These are phyloP conservation scores for Ameiurus melas DNA, from an alignment of 2,113 vertebrate genomes.

Conservation along the genomic window DNA sequence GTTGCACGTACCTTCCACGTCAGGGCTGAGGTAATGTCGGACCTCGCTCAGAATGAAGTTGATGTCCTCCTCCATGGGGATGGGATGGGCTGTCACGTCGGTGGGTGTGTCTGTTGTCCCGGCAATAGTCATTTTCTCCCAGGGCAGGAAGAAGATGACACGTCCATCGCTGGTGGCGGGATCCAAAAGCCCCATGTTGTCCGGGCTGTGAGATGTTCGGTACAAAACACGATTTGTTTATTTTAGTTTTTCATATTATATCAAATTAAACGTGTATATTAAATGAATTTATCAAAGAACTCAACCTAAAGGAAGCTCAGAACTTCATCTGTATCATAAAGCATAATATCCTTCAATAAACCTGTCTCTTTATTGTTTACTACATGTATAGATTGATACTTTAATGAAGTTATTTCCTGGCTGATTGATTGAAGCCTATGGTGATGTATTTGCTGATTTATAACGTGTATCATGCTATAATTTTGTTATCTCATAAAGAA, in stretches of 20 bases:
- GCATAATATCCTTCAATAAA: neutral
- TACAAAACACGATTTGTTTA: neutral
- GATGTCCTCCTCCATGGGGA: constrained; percentile 83
- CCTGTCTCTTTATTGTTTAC: neutral
- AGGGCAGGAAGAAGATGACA: constrained; percentile 97
- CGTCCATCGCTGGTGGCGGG: constrained; percentile 94
- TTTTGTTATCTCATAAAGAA: neutral
- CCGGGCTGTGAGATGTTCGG: constrained; percentile 75
- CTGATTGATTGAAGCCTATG: neutral
- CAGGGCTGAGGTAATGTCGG: constrained; percentile 88
- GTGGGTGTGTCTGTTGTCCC: constrained; percentile 95
- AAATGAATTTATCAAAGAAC: neutral
- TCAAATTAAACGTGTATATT: neutral
- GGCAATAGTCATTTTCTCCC: constrained; percentile 98
- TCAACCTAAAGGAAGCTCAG: neutral
- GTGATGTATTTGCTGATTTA: neutral
- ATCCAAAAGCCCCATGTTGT: constrained; percentile 96
- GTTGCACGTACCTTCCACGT: constrained; percentile 84
- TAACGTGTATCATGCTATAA: neutral
- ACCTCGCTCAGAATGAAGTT: constrained; percentile 96
- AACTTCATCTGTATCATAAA: neutral
- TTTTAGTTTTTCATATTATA: neutral
- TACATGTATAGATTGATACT: too few species aligned
- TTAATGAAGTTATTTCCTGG: neutral
- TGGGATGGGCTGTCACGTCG: constrained; percentile 83